Percentiles rank a stretch among this genome's conserved stretches.
Evolutionary conservation across 2,888 invertebrate species (phyloP).

Genomic region (Leucoptera coffeella): DNA sequence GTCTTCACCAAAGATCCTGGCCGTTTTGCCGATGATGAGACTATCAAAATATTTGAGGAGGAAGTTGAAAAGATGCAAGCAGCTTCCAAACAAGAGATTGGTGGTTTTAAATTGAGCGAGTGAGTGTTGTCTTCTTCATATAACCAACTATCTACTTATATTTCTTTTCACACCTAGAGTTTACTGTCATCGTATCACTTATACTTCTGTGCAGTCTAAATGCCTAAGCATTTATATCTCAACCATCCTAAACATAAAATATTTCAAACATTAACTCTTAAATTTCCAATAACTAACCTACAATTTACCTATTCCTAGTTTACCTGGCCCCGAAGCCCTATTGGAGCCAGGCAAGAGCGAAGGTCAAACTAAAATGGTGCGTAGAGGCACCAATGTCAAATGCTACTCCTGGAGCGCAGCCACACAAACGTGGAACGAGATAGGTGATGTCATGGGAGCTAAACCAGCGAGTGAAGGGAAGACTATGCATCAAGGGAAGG

Average conservation of each 20-base stretch:
- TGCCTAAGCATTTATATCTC: too few relatives aligned
- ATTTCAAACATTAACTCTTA: too few relatives aligned
- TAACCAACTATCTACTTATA: too few relatives aligned
- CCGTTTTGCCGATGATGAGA: constrained; percentile 61
- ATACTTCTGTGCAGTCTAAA: too few relatives aligned
- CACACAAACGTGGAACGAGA: constrained; percentile 68
- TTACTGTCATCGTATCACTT: too few relatives aligned
- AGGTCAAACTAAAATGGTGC: constrained; percentile 81
- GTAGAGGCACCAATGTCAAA: constrained; percentile 62
- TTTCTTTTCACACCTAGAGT: too few relatives aligned
- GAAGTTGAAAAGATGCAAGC: constrained; percentile 61
- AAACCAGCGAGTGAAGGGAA: constrained; percentile 68
- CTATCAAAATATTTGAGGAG: constrained; percentile 62
- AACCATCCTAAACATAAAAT: too few relatives aligned
- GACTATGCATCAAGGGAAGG: constrained; percentile 76
- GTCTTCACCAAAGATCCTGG: constrained; percentile 73
- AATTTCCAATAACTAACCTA: neutral
- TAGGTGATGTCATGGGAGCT: constrained; percentile 86
- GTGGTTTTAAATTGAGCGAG: constrained; percentile 82
- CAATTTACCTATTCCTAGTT: constrained; percentile 37
- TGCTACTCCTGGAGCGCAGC: constrained; percentile 73
- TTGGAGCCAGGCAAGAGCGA: constrained; percentile 70
- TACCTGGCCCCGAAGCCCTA: constrained; percentile 77
- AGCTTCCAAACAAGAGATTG: constrained; percentile 65
- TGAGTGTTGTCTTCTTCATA: too few relatives aligned